These are phyloP conservation scores for Panthera leo DNA, from an alignment of 2,113 vertebrate species.

Conservation along the genomic window DNA sequence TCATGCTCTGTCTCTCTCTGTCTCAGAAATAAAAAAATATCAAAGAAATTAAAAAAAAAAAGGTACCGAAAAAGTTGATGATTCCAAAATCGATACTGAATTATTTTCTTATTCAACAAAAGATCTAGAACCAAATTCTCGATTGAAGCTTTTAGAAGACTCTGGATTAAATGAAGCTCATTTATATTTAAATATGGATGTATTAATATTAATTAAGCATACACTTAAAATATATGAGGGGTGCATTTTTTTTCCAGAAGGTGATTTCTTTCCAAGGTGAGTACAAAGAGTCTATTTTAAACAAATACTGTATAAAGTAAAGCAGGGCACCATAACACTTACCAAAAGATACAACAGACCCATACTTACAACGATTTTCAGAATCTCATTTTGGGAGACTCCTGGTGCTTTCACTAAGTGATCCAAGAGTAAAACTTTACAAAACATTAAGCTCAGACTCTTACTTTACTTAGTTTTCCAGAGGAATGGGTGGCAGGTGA, in stretches of 20 bases:
- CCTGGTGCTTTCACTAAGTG: not conserved
- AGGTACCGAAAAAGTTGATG: not conserved
- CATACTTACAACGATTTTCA: not conserved
- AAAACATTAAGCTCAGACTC: not conserved
- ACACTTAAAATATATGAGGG: not conserved
- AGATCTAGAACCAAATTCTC: not conserved
- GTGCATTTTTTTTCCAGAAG: not conserved
- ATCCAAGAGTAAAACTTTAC: not conserved
- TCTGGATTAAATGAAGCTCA: slow-evolving; percentile 17
- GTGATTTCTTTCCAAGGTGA: slow-evolving; percentile 8
- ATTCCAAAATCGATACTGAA: not conserved
- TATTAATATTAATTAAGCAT: slow-evolving; percentile 53
- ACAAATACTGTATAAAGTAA: not conserved
- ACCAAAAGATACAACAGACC: not conserved
- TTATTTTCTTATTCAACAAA: not conserved
- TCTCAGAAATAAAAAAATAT: no score
- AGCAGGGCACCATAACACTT: not conserved
- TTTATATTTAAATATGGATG: slow-evolving; percentile 54
- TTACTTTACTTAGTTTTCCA: not conserved
- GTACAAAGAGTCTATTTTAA: not conserved
- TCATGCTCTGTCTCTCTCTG: no score
- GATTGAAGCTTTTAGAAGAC: slow-evolving; percentile 38
- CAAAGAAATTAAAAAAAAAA: not conserved
- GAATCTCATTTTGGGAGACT: not conserved
- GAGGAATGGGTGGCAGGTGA: not conserved